phyloP scores from a whole-genome alignment of 2,888 invertebrate species.

The Linhomoeus sp. region DNA sequence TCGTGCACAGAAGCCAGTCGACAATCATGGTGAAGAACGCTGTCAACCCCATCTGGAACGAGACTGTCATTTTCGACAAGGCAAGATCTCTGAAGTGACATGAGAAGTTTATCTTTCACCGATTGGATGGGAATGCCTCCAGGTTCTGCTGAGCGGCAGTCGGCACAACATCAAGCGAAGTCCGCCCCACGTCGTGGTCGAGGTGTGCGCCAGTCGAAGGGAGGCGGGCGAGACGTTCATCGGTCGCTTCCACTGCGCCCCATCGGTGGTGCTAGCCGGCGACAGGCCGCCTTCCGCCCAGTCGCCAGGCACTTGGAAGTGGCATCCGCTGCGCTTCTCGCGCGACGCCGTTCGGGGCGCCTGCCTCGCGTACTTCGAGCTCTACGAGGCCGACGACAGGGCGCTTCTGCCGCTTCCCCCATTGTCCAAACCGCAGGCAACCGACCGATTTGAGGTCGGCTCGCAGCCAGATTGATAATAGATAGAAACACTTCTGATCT shows the following conservation, averaged over 20 bases:
- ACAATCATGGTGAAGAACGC: conserved; percentile 15
- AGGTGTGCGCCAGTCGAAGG: conserved; percentile 10
- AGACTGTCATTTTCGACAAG: conserved; percentile 17
- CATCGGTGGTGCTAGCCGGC: no score
- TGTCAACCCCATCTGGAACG: conserved; percentile 21
- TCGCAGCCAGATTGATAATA: no score
- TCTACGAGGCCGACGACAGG: background rate
- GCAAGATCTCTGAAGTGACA: no score
- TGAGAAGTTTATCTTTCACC: no score
- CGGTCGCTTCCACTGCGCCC: background rate
- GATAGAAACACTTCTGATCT: no score
- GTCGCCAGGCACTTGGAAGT: conserved; percentile 9
- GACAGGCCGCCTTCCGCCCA: background rate
- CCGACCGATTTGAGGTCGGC: no score
- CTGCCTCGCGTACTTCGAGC: conserved; percentile 1
- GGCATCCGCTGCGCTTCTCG: conserved; percentile 14
- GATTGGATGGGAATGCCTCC: no score
- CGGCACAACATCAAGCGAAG: conserved; percentile 7
- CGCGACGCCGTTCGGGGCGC: background rate
- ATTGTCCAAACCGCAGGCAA: background rate
- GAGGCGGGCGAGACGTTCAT: background rate
- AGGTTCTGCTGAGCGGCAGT: background rate
- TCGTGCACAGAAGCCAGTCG: conserved; percentile 10
- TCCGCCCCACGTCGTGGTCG: conserved; percentile 17
- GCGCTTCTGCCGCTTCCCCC: conserved; percentile 1